Evolutionary conservation across 2,113 vertebrate genomes (phyloP).

Genomic region (Lathamus discolor): DNA sequence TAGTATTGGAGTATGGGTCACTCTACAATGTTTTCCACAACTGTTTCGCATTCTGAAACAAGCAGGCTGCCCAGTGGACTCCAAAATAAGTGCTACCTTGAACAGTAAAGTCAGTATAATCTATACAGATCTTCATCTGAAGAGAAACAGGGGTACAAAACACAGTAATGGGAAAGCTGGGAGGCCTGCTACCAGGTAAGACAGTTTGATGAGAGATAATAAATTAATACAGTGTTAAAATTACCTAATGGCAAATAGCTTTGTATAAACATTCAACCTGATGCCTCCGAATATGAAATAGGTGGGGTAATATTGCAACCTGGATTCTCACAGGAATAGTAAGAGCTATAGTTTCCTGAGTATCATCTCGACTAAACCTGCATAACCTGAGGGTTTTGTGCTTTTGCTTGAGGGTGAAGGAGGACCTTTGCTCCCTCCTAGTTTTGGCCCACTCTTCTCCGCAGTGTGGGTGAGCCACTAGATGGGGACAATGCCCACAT

Average conservation of each 20-base stretch:
- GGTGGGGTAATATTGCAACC: background rate
- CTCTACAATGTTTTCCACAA: background rate
- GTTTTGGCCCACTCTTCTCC: background rate
- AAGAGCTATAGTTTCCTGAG: background rate
- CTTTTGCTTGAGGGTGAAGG: background rate
- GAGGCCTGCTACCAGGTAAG: background rate
- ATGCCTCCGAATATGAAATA: background rate
- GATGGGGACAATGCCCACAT: conserved; percentile 44
- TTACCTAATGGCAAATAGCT: background rate
- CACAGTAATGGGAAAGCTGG: fast-evolving
- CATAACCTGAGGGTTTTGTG: background rate
- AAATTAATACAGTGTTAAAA: background rate
- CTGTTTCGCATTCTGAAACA: background rate
- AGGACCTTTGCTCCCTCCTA: background rate
- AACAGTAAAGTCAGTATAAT: background rate
- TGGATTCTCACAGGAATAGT: background rate
- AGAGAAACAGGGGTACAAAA: background rate
- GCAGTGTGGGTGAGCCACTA: conserved; percentile 17
- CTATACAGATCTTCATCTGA: background rate
- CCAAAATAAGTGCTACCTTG: background rate
- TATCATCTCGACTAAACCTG: background rate
- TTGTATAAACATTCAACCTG: background rate
- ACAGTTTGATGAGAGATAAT: background rate
- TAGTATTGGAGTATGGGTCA: background rate
- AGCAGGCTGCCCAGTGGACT: background rate